These are phyloP conservation scores for Apodemia duryi DNA, from an alignment of 2,888 invertebrate species.

Conservation along the genomic window DNA sequence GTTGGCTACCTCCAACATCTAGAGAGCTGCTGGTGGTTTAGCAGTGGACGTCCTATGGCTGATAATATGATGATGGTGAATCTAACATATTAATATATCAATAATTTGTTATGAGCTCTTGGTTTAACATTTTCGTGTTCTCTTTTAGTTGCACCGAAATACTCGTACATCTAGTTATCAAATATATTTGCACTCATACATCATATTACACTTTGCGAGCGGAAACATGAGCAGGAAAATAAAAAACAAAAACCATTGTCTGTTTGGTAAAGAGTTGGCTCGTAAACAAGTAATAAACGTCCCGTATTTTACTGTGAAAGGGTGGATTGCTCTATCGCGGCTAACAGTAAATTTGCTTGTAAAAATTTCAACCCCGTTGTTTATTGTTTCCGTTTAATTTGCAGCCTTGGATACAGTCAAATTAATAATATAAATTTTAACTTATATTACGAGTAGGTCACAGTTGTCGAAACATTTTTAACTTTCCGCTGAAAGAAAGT, in stretches of 20 bases:
- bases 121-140: constrained; percentile 6
- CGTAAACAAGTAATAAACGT: constrained; percentile 64
- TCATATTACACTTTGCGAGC: constrained; percentile 38
- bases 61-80: too few species aligned
- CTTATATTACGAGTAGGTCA: too few species aligned
- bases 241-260: constrained; percentile 49
- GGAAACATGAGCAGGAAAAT: constrained; percentile 37
- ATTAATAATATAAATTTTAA: too few species aligned
- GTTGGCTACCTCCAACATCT: too few species aligned
- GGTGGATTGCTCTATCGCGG: constrained; percentile 36
- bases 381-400: constrained; percentile 58
- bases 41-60: too few species aligned
- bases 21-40: too few species aligned
- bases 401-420: background rate
- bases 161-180: constrained; percentile 11
- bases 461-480: too few species aligned
- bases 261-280: constrained; percentile 55
- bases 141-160: constrained; percentile 6
- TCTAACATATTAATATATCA: too few species aligned
- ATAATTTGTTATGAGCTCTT: constrained; percentile 16
- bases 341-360: constrained; percentile 47
- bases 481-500: too few species aligned
- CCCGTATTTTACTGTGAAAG: constrained; percentile 49
- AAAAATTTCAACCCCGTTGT: constrained; percentile 46
- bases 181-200: constrained; percentile 28